These are phyloP conservation scores for Aphelinus certus DNA, from an alignment of 1,140 invertebrate species.

Conservation along the genomic window DNA sequence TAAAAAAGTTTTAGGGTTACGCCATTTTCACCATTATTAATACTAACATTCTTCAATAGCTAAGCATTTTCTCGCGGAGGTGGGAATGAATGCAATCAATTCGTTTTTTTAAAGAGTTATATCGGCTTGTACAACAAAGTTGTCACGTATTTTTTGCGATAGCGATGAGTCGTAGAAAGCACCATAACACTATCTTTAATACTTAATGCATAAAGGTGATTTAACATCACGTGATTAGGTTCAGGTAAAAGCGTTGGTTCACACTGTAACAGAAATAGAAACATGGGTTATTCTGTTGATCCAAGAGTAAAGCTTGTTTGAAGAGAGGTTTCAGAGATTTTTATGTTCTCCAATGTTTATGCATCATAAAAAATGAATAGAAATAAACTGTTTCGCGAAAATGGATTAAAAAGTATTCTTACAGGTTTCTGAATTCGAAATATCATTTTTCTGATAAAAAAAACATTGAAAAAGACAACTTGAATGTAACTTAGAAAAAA, in stretches of 20 bases:
- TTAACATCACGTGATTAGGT: constrained; percentile 99
- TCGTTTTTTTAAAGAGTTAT: constrained; percentile 62
- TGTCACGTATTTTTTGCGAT: constrained; percentile 99
- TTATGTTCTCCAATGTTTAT: no score
- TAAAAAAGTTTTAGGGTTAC: constrained; percentile 34
- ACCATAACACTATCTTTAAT: constrained; percentile 99
- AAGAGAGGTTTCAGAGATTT: not conserved
- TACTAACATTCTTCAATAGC: constrained; percentile 20
- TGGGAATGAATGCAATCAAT: constrained; percentile 45
- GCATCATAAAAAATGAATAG: no score
- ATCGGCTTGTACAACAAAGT: constrained; percentile 99
- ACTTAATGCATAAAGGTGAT: constrained; percentile 98
- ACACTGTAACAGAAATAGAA: constrained; percentile 73
- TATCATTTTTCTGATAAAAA: no score
- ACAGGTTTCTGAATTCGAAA: no score
- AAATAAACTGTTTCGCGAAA: no score
- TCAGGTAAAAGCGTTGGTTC: constrained; percentile 98
- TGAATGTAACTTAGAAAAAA: not conserved
- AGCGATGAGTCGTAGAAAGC: constrained; percentile 94
- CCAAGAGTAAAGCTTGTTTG: not conserved
- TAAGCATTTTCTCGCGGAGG: constrained; percentile 22
- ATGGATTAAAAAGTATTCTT: no score
- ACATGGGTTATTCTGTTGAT: constrained; percentile 15
- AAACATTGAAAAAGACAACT: no score
- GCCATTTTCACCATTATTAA: constrained; percentile 15